Base-by-base conservation (phyloP, 2,797 vertebrate genomes). In the Onychomys arenicola region DNA sequence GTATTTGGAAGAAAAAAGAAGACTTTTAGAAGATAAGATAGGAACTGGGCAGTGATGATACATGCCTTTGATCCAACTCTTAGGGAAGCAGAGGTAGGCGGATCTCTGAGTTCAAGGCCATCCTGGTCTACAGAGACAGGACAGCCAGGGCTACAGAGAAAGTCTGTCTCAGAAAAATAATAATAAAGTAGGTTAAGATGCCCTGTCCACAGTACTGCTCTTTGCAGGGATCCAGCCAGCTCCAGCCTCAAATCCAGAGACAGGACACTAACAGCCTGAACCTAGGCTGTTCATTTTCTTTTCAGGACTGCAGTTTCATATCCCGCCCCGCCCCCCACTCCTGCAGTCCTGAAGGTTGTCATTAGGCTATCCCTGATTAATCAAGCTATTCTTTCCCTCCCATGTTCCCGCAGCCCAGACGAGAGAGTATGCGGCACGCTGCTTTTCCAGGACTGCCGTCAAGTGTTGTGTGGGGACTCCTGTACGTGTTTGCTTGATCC, bases 281-380 rank as follows among this genome's bases (percentile, higher is more conserved):
- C 69, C 69, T 17, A 71, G n/a, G 67, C 55, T 78, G 5, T 94
- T 94, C n/a, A 19, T 92, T 94, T 94, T 76, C 91, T 95, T 80
- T 61, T 92, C 61, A 46, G 67, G 84, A 69, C 76, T 55, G 3
- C 13, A 55, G 77, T 67, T 89, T 57, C 52, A 21, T 55, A 55
- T 75, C n/a, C 23, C 34, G n/a, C 32, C 55, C 81, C 55, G 80
- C 59, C 75, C 43, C 71, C 73, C n/a, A 34, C 63, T 85, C 89
- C 82, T 93, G 57, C 76, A 81, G 89, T 89, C 76, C 25, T 37
- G 17, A 65, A 86, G 73, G 46, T 91, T 76, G 82, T 95, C 86
- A 69, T 78, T 83, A 77, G 78, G 49, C 34, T 80, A 29, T 76
- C 69, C 80, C 91, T 77, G 55, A 57, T 81, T 69, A 86, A 73